A percentile compares a stretch with the other conserved stretches of the same genome.
Conservation (phyloP, 2,113 vertebrate species). For the Gymnogyps californianus region DNA sequence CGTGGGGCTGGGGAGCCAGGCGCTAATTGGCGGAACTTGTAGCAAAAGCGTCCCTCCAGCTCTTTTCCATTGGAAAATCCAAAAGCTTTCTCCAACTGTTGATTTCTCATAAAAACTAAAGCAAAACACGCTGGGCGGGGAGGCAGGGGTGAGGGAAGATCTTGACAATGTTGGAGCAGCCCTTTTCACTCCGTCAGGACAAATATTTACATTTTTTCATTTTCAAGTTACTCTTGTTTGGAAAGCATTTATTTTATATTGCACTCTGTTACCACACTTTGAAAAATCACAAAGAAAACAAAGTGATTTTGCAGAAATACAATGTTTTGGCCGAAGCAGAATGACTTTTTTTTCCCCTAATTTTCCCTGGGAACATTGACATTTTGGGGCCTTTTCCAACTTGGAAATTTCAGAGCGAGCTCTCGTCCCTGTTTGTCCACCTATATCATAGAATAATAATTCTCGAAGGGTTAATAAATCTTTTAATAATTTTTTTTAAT, state of each 20-base stretch:
- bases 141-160: not conserved
- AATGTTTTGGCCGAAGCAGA: not conserved
- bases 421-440: rapidly evolving
- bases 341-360: not conserved
- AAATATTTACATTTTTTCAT: slow-evolving; percentile 58
- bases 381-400: not conserved
- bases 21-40: slow-evolving; percentile 26
- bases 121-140: not conserved
- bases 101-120: slow-evolving; percentile 30
- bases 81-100: slow-evolving; percentile 32
- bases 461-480: not conserved
- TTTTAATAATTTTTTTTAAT: not conserved
- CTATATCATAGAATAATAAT: not conserved
- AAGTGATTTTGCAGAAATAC: slow-evolving; percentile 35
- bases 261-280: not conserved
- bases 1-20: not conserved
- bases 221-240: slow-evolving; percentile 26
- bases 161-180: slow-evolving; percentile 15
- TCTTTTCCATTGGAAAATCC: slow-evolving; percentile 60
- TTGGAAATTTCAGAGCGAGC: not conserved
- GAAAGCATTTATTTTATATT: slow-evolving; percentile 5
- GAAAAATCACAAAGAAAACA: slow-evolving; percentile 3
- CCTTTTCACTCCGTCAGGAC: not conserved
- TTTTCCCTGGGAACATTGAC: not conserved
- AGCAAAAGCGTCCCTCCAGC: not conserved